Evolutionary conservation across 2,888 invertebrate species (phyloP).

Genomic region (Diadegma fenestrale): DNA sequence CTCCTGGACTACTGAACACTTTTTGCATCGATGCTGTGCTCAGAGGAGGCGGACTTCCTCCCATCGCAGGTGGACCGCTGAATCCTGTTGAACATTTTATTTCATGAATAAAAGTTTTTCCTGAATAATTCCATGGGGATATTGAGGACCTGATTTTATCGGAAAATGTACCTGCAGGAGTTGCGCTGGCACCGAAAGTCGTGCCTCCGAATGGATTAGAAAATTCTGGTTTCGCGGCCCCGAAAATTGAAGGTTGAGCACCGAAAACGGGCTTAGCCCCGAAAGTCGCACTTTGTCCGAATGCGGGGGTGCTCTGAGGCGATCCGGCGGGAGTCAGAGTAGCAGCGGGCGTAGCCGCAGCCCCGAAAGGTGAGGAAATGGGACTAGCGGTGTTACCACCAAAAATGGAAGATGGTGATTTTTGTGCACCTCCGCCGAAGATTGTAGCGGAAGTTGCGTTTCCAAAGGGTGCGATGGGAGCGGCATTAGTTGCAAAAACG

Average conservation of each 20-base stretch:
- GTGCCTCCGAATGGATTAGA: conserved; percentile 77
- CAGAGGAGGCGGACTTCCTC: conserved; percentile 74
- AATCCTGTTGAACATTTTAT: conserved; percentile 74
- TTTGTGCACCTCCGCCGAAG: conserved; percentile 65
- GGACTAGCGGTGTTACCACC: conserved; percentile 66
- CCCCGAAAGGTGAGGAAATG: conserved; percentile 70
- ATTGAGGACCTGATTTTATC: background rate
- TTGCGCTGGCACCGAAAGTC: conserved; percentile 74
- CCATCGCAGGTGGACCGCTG: conserved; percentile 77
- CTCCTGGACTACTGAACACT: conserved; percentile 79
- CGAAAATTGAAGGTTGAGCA: conserved; percentile 74
- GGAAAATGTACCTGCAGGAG: conserved; percentile 72
- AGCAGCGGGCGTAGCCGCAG: conserved; percentile 54
- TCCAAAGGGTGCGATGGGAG: conserved; percentile 55
- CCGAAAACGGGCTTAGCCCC: conserved; percentile 80
- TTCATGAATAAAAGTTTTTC: background rate
- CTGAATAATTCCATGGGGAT: background rate
- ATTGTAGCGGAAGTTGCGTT: conserved; percentile 55
- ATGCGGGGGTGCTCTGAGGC: conserved; percentile 69
- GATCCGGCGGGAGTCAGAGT: conserved; percentile 58
- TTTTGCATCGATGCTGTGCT: conserved; percentile 76
- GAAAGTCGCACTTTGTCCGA: conserved; percentile 79
- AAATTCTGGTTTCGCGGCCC: conserved; percentile 75
- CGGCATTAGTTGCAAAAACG: conserved; percentile 57
- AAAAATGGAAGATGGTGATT: conserved; percentile 64